A percentile compares a stretch with the other conserved stretches of the same genome.
These are phyloP conservation scores for Threskiornis aethiopicus DNA, from an alignment of 2,797 vertebrate genomes.

Conservation along the genomic window DNA sequence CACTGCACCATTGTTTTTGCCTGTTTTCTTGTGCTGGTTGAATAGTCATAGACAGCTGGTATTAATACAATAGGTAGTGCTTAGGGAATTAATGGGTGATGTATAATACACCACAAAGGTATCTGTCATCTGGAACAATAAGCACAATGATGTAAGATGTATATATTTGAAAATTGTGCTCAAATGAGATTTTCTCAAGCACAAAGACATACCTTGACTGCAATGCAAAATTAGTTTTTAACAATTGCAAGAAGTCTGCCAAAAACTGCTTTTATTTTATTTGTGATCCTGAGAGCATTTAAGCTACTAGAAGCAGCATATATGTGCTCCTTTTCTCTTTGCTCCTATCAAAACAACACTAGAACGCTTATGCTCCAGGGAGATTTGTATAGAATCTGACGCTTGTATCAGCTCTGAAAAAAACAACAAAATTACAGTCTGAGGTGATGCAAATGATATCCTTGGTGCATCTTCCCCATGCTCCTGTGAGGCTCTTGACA, in stretches of 20 bases:
- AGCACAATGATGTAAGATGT: constrained; percentile 77
- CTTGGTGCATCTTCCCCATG: constrained; percentile 91
- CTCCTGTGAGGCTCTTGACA: constrained; percentile 90
- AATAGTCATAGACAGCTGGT: constrained; percentile 87
- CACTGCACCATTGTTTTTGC: constrained; percentile 86
- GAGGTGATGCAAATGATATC: constrained; percentile 94
- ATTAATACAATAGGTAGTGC: constrained; percentile 86
- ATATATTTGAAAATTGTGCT: constrained; percentile 83
- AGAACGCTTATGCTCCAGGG: constrained; percentile 85
- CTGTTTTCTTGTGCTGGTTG: constrained; percentile 85
- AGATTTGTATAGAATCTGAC: constrained; percentile 88
- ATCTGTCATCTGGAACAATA: constrained; percentile 82
- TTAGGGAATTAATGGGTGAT: constrained; percentile 86
- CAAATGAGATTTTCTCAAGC: constrained; percentile 74
- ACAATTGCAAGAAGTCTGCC: constrained; percentile 80
- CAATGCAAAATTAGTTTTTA: constrained; percentile 81
- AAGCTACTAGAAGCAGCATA: constrained; percentile 81
- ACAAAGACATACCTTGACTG: constrained; percentile 82
- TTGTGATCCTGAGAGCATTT: constrained; percentile 84
- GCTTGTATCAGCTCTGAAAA: constrained; percentile 85
- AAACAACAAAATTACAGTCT: constrained; percentile 91
- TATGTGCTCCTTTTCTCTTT: constrained; percentile 85
- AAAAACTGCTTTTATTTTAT: constrained; percentile 86
- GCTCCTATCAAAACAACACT: constrained; percentile 90
- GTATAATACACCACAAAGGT: constrained; percentile 82